A percentile compares a stretch with the other conserved stretches of the same genome.
These are phyloP conservation scores for Rostratula benghalensis DNA, from an alignment of 2,113 vertebrate genomes.

Conservation along the genomic window DNA sequence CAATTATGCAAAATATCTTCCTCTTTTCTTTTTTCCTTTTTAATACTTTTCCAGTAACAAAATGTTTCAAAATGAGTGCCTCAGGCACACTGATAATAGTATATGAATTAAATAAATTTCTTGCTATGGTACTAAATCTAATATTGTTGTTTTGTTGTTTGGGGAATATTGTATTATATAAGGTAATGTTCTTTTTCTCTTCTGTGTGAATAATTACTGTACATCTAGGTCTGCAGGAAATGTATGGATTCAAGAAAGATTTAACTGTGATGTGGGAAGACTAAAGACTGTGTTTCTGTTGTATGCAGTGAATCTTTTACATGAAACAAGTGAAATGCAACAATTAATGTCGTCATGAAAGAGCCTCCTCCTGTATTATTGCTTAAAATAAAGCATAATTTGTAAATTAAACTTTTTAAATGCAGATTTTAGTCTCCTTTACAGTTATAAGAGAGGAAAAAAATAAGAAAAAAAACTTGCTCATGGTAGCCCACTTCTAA, in stretches of 20 bases:
- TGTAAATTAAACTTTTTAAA: not conserved
- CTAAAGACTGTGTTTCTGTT: not conserved
- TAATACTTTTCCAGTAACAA: not conserved
- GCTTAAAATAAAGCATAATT: not conserved
- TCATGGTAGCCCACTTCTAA: not conserved
- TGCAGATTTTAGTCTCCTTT: not conserved
- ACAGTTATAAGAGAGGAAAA: not conserved
- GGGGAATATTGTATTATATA: not conserved
- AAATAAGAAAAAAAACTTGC: not conserved
- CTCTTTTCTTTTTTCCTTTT: not conserved
- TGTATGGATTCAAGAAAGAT: not conserved
- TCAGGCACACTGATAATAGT: not conserved
- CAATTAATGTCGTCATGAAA: not conserved
- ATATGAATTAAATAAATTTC: constrained; percentile 28
- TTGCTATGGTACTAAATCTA: not conserved
- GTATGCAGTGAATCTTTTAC: not conserved
- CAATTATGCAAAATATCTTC: not conserved
- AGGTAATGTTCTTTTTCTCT: not conserved
- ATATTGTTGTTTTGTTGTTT: constrained; percentile 9
- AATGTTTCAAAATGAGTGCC: not conserved
- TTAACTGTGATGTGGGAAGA: not conserved
- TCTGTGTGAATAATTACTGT: not conserved
- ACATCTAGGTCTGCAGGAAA: not conserved
- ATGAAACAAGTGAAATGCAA: not conserved
- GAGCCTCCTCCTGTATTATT: not conserved